These are phyloP conservation scores for Lacerta bilineata DNA, from an alignment of 2,797 vertebrate species.

Conservation along the genomic window DNA sequence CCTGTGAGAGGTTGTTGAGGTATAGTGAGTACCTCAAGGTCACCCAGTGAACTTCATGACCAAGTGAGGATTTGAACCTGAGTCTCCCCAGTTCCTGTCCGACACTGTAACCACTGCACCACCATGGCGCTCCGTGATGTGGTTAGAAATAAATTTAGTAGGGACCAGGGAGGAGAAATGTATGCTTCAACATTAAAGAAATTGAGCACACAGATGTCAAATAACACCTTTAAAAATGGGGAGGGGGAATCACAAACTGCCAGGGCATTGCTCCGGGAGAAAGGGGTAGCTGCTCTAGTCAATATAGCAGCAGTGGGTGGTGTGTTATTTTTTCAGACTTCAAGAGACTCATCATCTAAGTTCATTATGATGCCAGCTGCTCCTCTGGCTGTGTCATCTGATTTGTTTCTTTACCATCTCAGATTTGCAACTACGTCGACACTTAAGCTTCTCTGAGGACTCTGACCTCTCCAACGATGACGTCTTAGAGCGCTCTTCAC, in stretches of 20 bases:
- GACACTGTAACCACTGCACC: background rate
- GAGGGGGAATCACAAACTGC: background rate
- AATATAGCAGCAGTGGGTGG: background rate
- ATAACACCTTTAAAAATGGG: background rate
- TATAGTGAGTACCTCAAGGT: background rate
- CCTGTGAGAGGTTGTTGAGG: background rate
- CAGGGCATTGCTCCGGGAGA: background rate
- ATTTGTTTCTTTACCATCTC: background rate
- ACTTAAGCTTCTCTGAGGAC: conserved; percentile 96
- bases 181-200: background rate
- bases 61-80: background rate
- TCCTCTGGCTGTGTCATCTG: background rate
- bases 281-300: background rate
- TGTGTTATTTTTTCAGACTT: conserved; percentile 22
- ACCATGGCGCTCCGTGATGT: background rate
- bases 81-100: background rate
- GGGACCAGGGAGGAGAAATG: background rate
- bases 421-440: conserved; percentile 90
- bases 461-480: conserved; percentile 98
- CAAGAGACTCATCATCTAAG: too few species aligned
- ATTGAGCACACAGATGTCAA: background rate
- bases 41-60: background rate
- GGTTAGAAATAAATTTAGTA: background rate
- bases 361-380: background rate
- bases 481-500: conserved; percentile 92